These are phyloP conservation scores for Ooceraea biroi DNA, from an alignment of 1,140 invertebrate genomes.

Conservation along the genomic window DNA sequence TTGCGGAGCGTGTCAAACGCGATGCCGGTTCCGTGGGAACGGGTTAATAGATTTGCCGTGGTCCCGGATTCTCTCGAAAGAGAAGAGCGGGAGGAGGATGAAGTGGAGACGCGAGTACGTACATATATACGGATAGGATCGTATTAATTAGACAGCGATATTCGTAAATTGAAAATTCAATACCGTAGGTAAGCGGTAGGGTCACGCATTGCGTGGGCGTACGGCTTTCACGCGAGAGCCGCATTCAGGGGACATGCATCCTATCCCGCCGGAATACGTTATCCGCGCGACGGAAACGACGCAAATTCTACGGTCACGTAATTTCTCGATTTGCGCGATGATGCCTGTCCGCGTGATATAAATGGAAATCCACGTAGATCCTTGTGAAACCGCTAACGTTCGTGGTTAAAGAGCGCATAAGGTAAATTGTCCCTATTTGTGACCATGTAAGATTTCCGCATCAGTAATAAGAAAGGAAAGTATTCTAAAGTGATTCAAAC, in stretches of 20 bases:
- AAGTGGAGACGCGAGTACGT: too few species aligned
- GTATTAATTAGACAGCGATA: constrained; percentile 80
- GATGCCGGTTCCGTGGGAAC: constrained; percentile 23
- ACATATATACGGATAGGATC: constrained; percentile 62
- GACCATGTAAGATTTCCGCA: too few species aligned
- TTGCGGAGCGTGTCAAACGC: not conserved
- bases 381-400: too few species aligned
- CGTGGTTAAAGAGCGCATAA: too few species aligned
- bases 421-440: too few species aligned
- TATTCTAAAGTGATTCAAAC: too few species aligned
- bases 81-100: not conserved
- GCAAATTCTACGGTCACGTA: too few species aligned
- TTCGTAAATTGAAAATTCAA: constrained; percentile 81
- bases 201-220: constrained; percentile 75
- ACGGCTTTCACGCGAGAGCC: constrained; percentile 78
- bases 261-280: constrained; percentile 37
- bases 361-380: too few species aligned
- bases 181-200: constrained; percentile 76
- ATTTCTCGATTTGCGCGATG: too few species aligned
- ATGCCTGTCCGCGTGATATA: too few species aligned
- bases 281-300: too few species aligned
- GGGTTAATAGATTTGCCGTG: constrained; percentile 33
- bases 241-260: constrained; percentile 49
- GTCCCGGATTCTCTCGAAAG: not conserved
- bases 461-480: too few species aligned